Conservation (phyloP, 2,888 invertebrate species). For the Lasioglossum calceatum region DNA sequence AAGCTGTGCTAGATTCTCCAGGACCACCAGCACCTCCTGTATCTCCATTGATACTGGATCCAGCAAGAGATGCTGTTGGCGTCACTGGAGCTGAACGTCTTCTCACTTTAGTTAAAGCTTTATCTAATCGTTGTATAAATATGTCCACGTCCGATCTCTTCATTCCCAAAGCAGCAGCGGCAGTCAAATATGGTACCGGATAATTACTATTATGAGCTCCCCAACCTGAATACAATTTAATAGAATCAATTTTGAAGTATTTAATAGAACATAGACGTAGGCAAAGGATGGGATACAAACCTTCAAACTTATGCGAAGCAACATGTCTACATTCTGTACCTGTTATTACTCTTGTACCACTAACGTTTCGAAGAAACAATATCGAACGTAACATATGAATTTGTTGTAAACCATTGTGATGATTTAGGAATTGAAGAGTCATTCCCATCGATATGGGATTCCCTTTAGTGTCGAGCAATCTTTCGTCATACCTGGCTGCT, state of each 20-base stretch:
- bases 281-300: constrained; percentile 78
- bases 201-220: constrained; percentile 88
- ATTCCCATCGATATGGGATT: constrained; percentile 91
- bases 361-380: constrained; percentile 90
- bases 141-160: constrained; percentile 88
- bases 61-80: constrained; percentile 81
- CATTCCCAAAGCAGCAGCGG: constrained; percentile 90
- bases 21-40: constrained; percentile 79
- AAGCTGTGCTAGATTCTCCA: constrained; percentile 81
- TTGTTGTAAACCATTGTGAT: constrained; percentile 83
- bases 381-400: constrained; percentile 89
- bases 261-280: not conserved
- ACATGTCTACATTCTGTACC: constrained; percentile 86
- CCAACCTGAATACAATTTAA: constrained; percentile 86
- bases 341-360: constrained; percentile 89
- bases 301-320: constrained; percentile 86
- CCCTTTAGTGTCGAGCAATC: constrained; percentile 86
- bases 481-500: constrained; percentile 86
- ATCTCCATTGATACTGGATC: constrained; percentile 82
- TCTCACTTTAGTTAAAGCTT: constrained; percentile 85
- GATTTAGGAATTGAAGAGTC: constrained; percentile 80
- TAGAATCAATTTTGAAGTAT: not conserved
- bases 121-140: constrained; percentile 88
- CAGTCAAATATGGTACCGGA: constrained; percentile 89
- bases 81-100: constrained; percentile 81